Evolutionary conservation across 2,113 vertebrate genomes (phyloP).

Genomic region (Hiodon alosoides): DNA sequence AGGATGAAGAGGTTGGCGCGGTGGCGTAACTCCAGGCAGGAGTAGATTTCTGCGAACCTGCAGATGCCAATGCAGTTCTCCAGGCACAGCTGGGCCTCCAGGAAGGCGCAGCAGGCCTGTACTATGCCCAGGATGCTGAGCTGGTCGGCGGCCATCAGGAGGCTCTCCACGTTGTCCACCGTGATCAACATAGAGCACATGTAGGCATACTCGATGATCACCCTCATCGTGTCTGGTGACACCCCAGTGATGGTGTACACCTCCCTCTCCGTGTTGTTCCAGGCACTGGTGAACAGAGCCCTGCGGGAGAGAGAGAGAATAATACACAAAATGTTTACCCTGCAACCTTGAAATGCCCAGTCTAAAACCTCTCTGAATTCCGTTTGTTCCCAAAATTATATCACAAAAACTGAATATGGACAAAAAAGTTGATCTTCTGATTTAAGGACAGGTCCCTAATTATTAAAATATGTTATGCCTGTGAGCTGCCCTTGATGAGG

Average conservation of each 20-base stretch:
- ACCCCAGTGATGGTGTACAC: conserved; percentile 60
- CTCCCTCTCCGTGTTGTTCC: conserved; percentile 52
- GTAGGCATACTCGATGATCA: conserved; percentile 68
- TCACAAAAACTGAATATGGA: no score
- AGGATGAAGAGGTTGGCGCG: conserved; percentile 61
- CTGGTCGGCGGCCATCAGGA: conserved; percentile 60
- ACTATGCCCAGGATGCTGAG: conserved; percentile 64
- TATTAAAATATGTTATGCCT: no score
- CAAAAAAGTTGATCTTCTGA: no score
- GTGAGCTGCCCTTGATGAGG: no score
- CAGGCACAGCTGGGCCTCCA: conserved; percentile 58
- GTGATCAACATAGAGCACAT: conserved; percentile 56
- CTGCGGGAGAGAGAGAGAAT: conserved; percentile 34
- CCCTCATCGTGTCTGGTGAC: conserved; percentile 63
- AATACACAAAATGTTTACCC: no score
- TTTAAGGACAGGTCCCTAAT: no score
- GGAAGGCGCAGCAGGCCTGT: conserved; percentile 59
- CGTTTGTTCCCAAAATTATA: no score
- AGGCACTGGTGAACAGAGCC: conserved; percentile 50
- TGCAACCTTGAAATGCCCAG: no score
- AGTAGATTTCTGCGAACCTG: conserved; percentile 56
- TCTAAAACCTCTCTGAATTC: no score
- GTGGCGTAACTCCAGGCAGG: conserved; percentile 55
- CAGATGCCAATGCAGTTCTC: conserved; percentile 69
- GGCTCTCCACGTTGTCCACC: conserved; percentile 50